Percentiles rank a stretch among this genome's conserved stretches.
Conservation (phyloP, 2,797 vertebrate genomes). For the Sciurus carolinensis region DNA sequence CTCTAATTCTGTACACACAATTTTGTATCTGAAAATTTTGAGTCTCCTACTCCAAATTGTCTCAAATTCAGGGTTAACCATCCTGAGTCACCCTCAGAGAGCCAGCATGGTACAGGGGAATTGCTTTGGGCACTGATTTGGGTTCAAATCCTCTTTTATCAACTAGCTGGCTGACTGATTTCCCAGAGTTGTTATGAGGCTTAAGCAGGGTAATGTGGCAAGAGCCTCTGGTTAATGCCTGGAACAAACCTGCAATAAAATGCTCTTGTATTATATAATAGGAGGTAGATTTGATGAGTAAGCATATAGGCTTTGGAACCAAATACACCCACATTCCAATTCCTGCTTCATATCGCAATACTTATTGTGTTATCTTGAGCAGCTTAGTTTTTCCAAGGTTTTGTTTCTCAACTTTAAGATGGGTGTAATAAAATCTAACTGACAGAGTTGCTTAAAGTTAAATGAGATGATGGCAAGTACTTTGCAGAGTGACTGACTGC, state of each 20-base stretch:
- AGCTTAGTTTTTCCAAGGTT: conserved; percentile 9
- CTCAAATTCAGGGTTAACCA: neutral
- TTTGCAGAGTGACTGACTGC: neutral
- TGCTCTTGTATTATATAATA: neutral
- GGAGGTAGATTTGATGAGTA: neutral
- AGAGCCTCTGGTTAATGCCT: conserved; percentile 14
- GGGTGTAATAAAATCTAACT: neutral
- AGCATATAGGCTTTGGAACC: neutral
- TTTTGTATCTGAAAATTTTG: neutral
- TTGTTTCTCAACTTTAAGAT: conserved; percentile 40
- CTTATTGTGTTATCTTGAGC: neutral
- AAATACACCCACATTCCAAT: neutral
- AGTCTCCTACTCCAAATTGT: neutral
- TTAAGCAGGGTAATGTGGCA: neutral
- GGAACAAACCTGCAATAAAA: neutral
- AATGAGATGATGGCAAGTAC: neutral
- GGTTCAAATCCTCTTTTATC: neutral
- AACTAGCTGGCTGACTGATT: neutral
- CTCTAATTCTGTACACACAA: neutral
- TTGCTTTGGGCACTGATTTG: neutral
- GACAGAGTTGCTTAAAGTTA: neutral
- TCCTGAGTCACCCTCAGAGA: neutral
- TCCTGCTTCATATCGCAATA: neutral
- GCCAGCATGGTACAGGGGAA: neutral
- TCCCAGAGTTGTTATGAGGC: neutral